Evolutionary conservation across 1,140 invertebrate genomes (phyloP), one percentile per base, ranked within the genome.

Genomic region (Drosophila ananassae): DNA sequence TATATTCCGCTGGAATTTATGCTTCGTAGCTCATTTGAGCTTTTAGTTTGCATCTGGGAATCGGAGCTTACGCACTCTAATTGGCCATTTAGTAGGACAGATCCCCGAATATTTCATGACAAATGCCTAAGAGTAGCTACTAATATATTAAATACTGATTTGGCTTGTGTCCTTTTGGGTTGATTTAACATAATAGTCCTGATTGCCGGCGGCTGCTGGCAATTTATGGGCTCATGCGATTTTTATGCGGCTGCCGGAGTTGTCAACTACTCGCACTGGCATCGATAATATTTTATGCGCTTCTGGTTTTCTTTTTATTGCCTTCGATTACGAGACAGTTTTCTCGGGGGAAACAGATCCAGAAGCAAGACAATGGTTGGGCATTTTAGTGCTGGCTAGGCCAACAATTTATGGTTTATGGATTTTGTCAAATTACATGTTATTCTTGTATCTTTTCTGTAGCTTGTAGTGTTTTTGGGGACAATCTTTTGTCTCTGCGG

Each of bases 241-340:
- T 82, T 82, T 82, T 82, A 82, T 82, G 78, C 48, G 47, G 28
- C 39, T n/a, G 13, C 61, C 53, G 68, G 62, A 37, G 61, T 28
- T 58, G 53, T 56, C 72, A 60, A 76, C 62, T 58, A 77, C 77
- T 69, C 52, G 59, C 73, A 62, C 53, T 73, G 6, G 9, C 13
- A 82, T 89, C 83, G 82, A 87, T 87, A 87, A 79, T 87, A 89
- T 89, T 87, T 87, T 89, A 87, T 79, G 83, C 66, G 39, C 52
- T 54, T 50, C 57, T 77, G 44, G 34, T 55, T 77, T 63, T 54
- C 46, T 44, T 81, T 85, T 87, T 85, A 87, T 85, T 87, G 82
- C 66, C 64, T 34, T 44, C 82, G 77, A 79, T 82, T 75, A 84
- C 71, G 79, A 71, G 66, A 71, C 64, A 73, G 56, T 67, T 73